phyloP scores from a whole-genome alignment of 2,888 invertebrate genomes.

The Eurytoma adleriae region DNA sequence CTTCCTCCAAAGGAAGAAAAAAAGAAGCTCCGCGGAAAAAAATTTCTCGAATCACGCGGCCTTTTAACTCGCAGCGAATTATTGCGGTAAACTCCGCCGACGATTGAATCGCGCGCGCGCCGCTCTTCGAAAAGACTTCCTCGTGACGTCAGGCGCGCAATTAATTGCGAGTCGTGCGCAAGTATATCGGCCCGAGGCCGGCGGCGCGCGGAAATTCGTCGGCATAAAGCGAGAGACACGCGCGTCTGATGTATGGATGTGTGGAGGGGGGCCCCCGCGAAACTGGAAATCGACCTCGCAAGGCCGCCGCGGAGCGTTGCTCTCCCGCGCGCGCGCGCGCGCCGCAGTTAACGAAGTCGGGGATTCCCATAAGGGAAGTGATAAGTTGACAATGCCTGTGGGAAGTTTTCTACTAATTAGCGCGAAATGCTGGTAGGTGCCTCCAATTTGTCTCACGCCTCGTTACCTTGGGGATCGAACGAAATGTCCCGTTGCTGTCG shows the following conservation, averaged over 20 bases:
- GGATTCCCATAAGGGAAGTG: no score
- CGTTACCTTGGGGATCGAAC: no score
- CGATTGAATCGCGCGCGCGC: not conserved
- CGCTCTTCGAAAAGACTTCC: not conserved
- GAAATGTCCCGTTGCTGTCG: no score
- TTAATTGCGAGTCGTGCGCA: constrained; percentile 7
- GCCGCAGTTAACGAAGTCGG: not conserved
- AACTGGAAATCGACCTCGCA: constrained; percentile 54
- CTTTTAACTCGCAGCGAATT: not conserved
- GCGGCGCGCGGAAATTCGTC: constrained; percentile 28
- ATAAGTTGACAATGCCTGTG: no score
- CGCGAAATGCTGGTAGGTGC: no score
- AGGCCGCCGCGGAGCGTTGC: constrained; percentile 36
- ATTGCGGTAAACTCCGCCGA: not conserved
- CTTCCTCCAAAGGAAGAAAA: not conserved
- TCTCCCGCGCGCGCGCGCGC: no score
- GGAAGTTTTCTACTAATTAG: no score
- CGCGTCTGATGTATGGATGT: not conserved
- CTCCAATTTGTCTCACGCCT: no score
- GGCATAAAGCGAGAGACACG: constrained; percentile 15
- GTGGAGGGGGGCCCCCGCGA: constrained; percentile 1
- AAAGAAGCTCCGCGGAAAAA: no score
- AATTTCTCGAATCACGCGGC: no score
- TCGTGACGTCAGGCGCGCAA: constrained; percentile 17
- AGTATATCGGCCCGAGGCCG: constrained; percentile 12